A percentile compares a stretch with the other conserved stretches of the same genome.
These are phyloP conservation scores for Tanytarsus gracilentus DNA, from an alignment of 2,888 invertebrate species.

Conservation along the genomic window DNA sequence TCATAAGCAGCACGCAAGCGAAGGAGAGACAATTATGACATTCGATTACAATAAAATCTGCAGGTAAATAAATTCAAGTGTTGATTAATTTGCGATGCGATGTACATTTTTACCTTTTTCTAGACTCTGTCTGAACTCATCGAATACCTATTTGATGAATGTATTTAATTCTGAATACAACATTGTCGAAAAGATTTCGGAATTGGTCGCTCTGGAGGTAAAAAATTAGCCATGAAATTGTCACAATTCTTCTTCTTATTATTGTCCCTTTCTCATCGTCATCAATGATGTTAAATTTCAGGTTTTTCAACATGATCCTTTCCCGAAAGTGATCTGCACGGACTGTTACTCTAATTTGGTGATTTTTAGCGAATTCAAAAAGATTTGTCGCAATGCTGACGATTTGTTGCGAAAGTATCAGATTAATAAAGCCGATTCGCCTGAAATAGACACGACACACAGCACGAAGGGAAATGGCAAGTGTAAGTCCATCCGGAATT, in stretches of 20 bases:
- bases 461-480: constrained; percentile 20
- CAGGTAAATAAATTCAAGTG: constrained; percentile 3
- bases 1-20: neutral
- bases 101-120: neutral
- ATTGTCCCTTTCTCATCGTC: neutral
- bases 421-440: constrained; percentile 17
- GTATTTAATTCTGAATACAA: constrained; percentile 23
- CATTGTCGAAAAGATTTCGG: constrained; percentile 20
- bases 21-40: constrained; percentile 2
- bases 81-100: neutral
- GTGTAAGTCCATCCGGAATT: constrained; percentile 23
- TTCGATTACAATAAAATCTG: constrained; percentile 29
- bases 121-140: constrained; percentile 14
- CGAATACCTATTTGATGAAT: constrained; percentile 24
- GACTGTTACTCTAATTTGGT: constrained; percentile 26
- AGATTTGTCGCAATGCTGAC: constrained; percentile 10
- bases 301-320: constrained; percentile 20
- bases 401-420: constrained; percentile 22
- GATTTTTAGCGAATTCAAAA: constrained; percentile 25
- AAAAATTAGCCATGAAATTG: neutral
- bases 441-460: neutral
- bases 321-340: constrained; percentile 25
- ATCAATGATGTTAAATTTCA: neutral
- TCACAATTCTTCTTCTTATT: constrained; percentile 17
- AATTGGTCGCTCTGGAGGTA: constrained; percentile 16